Evolutionary conservation across 2,797 vertebrate species (phyloP).

Genomic region (Tenualosa ilisha): DNA sequence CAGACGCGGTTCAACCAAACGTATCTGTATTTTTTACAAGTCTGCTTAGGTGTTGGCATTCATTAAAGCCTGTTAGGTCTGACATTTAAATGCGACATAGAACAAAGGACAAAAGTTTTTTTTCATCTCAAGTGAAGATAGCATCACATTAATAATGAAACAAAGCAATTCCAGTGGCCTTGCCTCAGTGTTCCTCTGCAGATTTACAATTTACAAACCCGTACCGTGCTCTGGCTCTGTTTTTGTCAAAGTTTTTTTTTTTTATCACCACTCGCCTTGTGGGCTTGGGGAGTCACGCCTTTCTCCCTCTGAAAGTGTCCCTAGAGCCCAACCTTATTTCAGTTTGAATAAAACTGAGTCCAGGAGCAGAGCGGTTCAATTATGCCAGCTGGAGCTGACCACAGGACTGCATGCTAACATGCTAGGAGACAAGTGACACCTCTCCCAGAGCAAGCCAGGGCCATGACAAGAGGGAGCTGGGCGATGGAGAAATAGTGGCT

Average conservation of each 20-base stretch:
- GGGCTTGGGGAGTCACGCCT: background rate
- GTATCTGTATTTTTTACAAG: background rate
- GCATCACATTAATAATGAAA: slow-evolving; percentile 11
- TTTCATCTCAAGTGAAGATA: background rate
- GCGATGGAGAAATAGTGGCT: slow-evolving; percentile 39
- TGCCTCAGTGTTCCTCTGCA: background rate
- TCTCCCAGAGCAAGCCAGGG: background rate
- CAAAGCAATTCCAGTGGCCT: slow-evolving; percentile 28
- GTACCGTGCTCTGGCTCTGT: background rate
- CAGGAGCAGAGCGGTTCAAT: slow-evolving; percentile 52
- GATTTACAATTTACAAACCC: background rate
- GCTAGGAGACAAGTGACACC: slow-evolving; percentile 50
- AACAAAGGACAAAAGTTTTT: background rate
- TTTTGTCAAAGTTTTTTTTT: background rate
- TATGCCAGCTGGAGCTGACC: slow-evolving; percentile 43
- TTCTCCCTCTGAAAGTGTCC: slow-evolving; percentile 36
- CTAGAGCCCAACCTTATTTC: slow-evolving; percentile 47
- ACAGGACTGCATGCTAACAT: slow-evolving; percentile 34
- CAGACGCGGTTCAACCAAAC: background rate
- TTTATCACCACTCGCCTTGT: background rate
- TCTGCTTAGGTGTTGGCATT: background rate
- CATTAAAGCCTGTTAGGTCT: background rate
- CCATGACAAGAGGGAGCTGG: slow-evolving; percentile 22
- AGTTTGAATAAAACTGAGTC: slow-evolving; percentile 53
- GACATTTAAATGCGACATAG: no score